Evolutionary conservation across 2,888 invertebrate genomes (phyloP).

Genomic region (Terebella lapidaria): DNA sequence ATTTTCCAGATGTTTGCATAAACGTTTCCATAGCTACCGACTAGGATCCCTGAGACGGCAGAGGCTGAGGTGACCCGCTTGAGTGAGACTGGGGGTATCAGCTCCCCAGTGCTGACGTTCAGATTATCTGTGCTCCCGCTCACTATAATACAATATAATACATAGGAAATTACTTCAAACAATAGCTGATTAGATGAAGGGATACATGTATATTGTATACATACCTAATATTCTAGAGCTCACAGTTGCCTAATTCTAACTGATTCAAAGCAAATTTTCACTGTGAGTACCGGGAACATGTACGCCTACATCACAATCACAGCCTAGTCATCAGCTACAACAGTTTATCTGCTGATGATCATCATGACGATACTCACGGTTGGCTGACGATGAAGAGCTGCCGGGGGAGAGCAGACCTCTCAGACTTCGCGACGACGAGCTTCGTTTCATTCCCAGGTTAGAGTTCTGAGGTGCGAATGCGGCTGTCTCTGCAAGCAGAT

Average conservation of each 20-base stretch:
- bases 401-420: slow-evolving; percentile 14
- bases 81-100: slow-evolving; percentile 11
- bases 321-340: too few relatives aligned
- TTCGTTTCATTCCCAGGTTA: slow-evolving; percentile 33
- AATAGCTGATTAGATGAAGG: too few relatives aligned
- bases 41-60: slow-evolving; percentile 16
- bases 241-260: too few relatives aligned
- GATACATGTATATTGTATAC: too few relatives aligned
- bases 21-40: slow-evolving; percentile 54
- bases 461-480: slow-evolving; percentile 8
- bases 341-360: too few relatives aligned
- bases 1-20: slow-evolving; percentile 85
- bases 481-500: slow-evolving; percentile 9
- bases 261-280: too few relatives aligned
- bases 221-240: too few relatives aligned
- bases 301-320: too few relatives aligned
- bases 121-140: slow-evolving; percentile 3
- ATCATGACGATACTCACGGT: not conserved
- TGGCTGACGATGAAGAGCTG: not conserved
- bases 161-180: too few relatives aligned
- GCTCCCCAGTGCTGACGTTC: not conserved
- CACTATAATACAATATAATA: not conserved
- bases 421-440: slow-evolving; percentile 38
- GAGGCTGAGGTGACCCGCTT: slow-evolving; percentile 33
- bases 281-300: too few relatives aligned